A percentile compares a stretch with the other conserved stretches of the same genome.
These are phyloP conservation scores for Orycteropus afer DNA, from an alignment of 2,113 vertebrate species.

Conservation along the genomic window DNA sequence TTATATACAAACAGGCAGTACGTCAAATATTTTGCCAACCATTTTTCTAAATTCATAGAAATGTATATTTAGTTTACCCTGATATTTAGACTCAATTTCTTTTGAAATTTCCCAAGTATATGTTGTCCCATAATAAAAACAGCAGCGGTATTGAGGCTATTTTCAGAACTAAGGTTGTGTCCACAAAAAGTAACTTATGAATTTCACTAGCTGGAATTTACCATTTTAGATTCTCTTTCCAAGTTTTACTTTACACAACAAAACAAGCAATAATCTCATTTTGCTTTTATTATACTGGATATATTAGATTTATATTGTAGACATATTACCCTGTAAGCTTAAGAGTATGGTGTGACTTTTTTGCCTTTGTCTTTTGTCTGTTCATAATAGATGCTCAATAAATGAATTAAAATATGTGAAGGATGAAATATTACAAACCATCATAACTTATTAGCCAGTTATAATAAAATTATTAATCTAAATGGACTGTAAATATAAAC, in stretches of 20 bases:
- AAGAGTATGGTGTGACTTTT: not conserved
- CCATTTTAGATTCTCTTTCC: not conserved
- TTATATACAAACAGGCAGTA: too few relatives aligned
- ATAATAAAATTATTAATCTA: constrained; percentile 19
- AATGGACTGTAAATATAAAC: too few relatives aligned
- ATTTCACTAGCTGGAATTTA: not conserved
- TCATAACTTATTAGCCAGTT: not conserved
- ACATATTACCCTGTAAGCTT: not conserved
- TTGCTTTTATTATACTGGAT: not conserved
- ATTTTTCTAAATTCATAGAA: not conserved
- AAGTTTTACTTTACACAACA: not conserved
- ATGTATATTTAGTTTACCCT: not conserved
- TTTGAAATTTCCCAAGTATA: not conserved
- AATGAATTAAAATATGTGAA: not conserved
- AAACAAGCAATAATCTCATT: not conserved
- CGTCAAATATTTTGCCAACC: not conserved
- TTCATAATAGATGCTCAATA: not conserved
- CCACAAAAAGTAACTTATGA: not conserved
- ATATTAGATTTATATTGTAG: not conserved
- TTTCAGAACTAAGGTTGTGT: not conserved
- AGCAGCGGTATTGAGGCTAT: not conserved
- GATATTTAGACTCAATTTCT: not conserved
- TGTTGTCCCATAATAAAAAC: not conserved
- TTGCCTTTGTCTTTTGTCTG: not conserved
- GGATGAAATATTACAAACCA: not conserved